Evolutionary conservation across 2,113 vertebrate species (phyloP).

Genomic region (Collichthys lucidus): DNA sequence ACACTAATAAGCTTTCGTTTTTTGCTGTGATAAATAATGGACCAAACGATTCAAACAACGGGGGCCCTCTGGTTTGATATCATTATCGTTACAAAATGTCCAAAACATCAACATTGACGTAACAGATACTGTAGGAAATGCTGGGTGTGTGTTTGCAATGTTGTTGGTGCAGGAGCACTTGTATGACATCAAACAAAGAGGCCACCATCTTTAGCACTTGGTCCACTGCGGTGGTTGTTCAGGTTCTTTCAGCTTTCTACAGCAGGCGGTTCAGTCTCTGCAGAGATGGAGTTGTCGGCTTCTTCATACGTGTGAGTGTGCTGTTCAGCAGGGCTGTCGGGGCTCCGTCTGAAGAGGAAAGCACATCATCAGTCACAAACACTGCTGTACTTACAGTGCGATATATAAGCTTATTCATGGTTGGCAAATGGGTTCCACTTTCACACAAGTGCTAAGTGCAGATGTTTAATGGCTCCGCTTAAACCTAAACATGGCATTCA

Average conservation of each 20-base stretch:
- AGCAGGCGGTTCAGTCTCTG: conserved; percentile 70
- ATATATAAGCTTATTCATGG: neutral
- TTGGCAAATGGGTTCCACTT: neutral
- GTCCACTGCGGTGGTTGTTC: conserved; percentile 58
- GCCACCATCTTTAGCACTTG: conserved; percentile 75
- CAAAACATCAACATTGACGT: conserved; percentile 56
- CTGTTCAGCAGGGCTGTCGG: conserved; percentile 72
- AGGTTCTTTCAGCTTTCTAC: conserved; percentile 79
- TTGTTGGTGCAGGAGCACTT: conserved; percentile 27
- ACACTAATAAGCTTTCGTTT: conserved; percentile 60
- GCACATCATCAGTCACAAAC: neutral
- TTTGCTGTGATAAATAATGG: conserved; percentile 59
- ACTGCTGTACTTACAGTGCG: too few relatives aligned
- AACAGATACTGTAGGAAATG: conserved; percentile 61
- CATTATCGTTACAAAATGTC: conserved; percentile 70
- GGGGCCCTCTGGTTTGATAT: conserved; percentile 59
- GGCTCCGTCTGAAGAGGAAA: conserved; percentile 65
- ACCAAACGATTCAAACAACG: conserved; percentile 35
- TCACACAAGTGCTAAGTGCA: neutral
- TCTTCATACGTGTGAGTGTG: conserved; percentile 68
- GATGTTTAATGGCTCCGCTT: neutral
- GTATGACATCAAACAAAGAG: conserved; percentile 53
- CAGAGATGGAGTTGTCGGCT: conserved; percentile 65
- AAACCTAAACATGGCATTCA: neutral
- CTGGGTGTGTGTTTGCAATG: conserved; percentile 40